Percentiles rank a stretch among this genome's conserved stretches.
Evolutionary conservation across 2,797 vertebrate species (phyloP).

Genomic region (Betta splendens): DNA sequence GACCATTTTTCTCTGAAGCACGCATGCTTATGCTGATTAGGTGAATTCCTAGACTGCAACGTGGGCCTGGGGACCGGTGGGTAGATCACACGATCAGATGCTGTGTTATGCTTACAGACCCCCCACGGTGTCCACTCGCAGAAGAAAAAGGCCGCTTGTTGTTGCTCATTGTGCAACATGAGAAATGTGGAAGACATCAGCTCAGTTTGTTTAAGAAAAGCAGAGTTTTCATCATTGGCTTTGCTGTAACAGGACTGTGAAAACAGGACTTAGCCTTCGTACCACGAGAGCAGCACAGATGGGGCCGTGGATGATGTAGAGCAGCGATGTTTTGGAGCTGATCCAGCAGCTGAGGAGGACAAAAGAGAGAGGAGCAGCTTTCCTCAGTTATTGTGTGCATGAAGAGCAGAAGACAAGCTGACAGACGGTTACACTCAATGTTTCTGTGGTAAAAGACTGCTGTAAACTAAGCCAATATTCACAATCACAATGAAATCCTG

Average conservation of each 20-base stretch:
- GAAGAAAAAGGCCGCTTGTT: slow-evolving; percentile 24
- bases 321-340: slow-evolving; percentile 94
- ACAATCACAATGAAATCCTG: too few species aligned
- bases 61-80: slow-evolving; percentile 30
- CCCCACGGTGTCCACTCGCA: slow-evolving; percentile 30
- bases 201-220: slow-evolving; percentile 15
- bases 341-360: slow-evolving; percentile 90
- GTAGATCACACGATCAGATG: slow-evolving; percentile 21
- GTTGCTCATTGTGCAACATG: slow-evolving; percentile 39
- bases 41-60: slow-evolving; percentile 48
- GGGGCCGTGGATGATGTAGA: slow-evolving; percentile 97
- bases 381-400: too few species aligned
- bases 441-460: too few species aligned
- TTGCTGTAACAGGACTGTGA: slow-evolving; percentile 1
- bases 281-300: slow-evolving; percentile 97
- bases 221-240: slow-evolving; percentile 2
- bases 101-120: slow-evolving; percentile 38
- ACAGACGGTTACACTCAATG: too few species aligned
- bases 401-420: slow-evolving; percentile 5
- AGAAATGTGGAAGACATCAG: slow-evolving; percentile 20
- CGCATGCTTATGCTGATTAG: slow-evolving; percentile 32
- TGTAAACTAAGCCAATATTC: too few species aligned
- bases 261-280: slow-evolving; percentile 44
- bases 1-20: slow-evolving; percentile 39
- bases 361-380: not conserved